Evolutionary conservation across 2,113 vertebrate species (phyloP).

Genomic region (Lipotes vexillifer): DNA sequence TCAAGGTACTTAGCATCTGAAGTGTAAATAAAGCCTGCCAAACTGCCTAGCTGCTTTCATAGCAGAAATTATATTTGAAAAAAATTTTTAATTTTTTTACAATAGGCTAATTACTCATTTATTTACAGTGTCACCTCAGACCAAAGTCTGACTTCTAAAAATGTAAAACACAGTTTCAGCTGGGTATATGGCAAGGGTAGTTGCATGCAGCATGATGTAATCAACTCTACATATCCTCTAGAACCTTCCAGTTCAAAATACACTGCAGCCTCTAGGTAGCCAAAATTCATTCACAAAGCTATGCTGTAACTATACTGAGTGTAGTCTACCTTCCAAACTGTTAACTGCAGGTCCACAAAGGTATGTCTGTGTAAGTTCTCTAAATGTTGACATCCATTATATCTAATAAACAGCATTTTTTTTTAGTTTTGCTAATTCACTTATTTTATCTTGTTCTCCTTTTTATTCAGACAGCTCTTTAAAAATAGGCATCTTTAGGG

Average conservation of each 20-base stretch:
- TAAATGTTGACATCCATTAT: background rate
- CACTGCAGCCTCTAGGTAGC: background rate
- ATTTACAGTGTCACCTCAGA: background rate
- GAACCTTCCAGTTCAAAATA: slow-evolving; percentile 34
- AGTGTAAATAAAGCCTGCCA: slow-evolving; percentile 47
- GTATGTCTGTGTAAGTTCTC: background rate
- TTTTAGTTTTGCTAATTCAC: background rate
- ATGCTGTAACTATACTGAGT: background rate
- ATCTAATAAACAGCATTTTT: background rate
- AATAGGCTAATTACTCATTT: background rate
- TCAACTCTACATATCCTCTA: background rate
- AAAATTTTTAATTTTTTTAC: slow-evolving; percentile 35
- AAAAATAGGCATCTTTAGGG: background rate
- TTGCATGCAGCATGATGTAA: background rate
- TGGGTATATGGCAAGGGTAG: background rate
- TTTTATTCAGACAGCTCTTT: background rate
- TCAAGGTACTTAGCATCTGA: background rate
- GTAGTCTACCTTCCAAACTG: background rate
- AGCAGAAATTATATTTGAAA: background rate
- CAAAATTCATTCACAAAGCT: background rate
- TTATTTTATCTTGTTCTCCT: background rate
- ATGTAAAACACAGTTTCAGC: background rate
- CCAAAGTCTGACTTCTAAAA: slow-evolving; percentile 30
- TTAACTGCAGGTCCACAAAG: background rate
- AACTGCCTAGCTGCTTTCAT: slow-evolving; percentile 43